A percentile compares a stretch with the other conserved stretches of the same genome.
Conservation (phyloP, 2,797 vertebrate species). For the Neomorphus geoffroyi region DNA sequence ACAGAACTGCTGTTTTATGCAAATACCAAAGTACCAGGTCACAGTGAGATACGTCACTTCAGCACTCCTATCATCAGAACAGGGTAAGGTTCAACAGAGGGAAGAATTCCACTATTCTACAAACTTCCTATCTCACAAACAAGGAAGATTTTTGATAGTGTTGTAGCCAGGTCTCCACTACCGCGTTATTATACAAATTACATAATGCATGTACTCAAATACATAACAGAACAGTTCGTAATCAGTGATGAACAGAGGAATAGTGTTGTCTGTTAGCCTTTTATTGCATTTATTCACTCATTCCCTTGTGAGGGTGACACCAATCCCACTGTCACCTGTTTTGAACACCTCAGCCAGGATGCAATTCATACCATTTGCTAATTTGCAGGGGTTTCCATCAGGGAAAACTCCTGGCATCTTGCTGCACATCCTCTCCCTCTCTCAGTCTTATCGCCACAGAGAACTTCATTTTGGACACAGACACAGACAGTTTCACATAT, state of each 20-base stretch:
- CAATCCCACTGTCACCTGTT: background rate
- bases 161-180: constrained; percentile 38
- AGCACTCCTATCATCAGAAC: constrained; percentile 74
- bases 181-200: constrained; percentile 39
- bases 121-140: constrained; percentile 64
- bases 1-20: constrained; percentile 73
- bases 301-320: background rate
- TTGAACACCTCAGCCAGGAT: background rate
- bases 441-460: constrained; percentile 10
- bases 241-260: constrained; percentile 7
- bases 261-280: background rate
- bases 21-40: constrained; percentile 70
- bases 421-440: background rate
- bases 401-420: background rate
- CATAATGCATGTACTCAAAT: background rate
- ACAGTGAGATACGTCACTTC: constrained; percentile 74
- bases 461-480: constrained; percentile 46
- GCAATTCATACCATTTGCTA: background rate
- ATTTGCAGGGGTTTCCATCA: background rate
- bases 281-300: constrained; percentile 60
- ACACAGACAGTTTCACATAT: constrained; percentile 72
- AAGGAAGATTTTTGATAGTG: constrained; percentile 31
- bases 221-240: background rate
- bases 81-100: constrained; percentile 30
- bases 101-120: constrained; percentile 74